Base-by-base conservation (phyloP, 2,797 vertebrate species). In the Okamejei kenojei region DNA sequence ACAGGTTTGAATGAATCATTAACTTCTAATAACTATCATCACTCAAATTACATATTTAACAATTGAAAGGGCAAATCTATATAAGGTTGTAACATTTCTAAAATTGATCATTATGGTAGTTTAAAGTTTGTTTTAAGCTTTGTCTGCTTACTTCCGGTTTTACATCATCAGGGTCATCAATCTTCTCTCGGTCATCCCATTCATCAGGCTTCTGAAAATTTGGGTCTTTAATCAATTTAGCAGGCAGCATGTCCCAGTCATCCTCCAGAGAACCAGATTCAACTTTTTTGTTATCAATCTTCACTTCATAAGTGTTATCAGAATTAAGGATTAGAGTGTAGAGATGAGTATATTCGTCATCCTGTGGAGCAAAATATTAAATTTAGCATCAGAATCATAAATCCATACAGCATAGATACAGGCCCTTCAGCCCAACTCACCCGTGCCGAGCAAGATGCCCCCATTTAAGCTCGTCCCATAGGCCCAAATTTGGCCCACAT, bases 271-370 rank as follows among this genome's bases (percentile, higher is more conserved):
- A 95, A 80, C 97, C 97, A 2, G 96, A 96, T 94, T 97, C 97
- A 0, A 97, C 97, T 94, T 97, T 97, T 94, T 98, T 96, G 93
- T 98, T 98, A 95, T 98, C 97, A 5, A 98, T 98, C 95, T 98
- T 98, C 77, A 98, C 97, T 94, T 97, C 97, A 15, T 98, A 98
- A 3, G 97, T 98, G 95, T 97, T 97, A 95, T 97, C 97, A 0
- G 97, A 96, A 94, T 95, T 95, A 95, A 98, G 95, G 0, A 98
- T 95, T 94, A 98, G 95, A 5, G 97, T 98, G 94, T 98, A 98
- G 93, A 98, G 95, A 94, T 98, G 97, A 93, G 94, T 96, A 95
- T 97, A 97, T 94, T 98, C 97, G 93, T 98, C 97, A 93, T 98
- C 97, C 97, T 98, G 94, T n/a, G 93, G 45, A 86, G 82, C 93